Percentiles rank a stretch among this genome's conserved stretches.
These are phyloP conservation scores for Ferdinandea cuprea DNA, from an alignment of 2,888 invertebrate species.

Conservation along the genomic window DNA sequence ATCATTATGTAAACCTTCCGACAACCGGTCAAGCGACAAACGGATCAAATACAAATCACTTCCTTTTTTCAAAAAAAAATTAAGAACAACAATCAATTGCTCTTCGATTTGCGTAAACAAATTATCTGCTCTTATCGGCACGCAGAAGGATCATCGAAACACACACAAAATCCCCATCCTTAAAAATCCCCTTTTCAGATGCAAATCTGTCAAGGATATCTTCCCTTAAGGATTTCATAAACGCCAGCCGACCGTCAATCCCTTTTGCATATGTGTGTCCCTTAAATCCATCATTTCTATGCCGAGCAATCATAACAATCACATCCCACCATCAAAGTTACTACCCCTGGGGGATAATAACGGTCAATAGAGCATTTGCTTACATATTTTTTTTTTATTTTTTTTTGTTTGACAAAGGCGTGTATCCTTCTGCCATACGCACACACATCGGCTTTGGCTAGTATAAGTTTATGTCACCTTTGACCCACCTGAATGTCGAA, in stretches of 20 bases:
- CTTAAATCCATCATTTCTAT: constrained; percentile 68
- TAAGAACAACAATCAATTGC: constrained; percentile 59
- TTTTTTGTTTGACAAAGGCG: constrained; percentile 21
- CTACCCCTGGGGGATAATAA: constrained; percentile 67
- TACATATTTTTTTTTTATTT: constrained; percentile 20
- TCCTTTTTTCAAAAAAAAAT: constrained; percentile 21
- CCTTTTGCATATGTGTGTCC: constrained; percentile 60
- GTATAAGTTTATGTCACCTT: constrained; percentile 56
- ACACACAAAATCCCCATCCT: constrained; percentile 17
- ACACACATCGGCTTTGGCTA: constrained; percentile 33
- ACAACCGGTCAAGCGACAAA: constrained; percentile 55
- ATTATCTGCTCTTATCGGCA: constrained; percentile 58
- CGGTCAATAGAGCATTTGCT: constrained; percentile 70
- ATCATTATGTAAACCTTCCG: not conserved
- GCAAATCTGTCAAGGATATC: constrained; percentile 52
- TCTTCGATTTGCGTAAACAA: constrained; percentile 62
- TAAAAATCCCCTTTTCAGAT: constrained; percentile 52
- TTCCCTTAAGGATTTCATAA: constrained; percentile 16
- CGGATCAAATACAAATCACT: constrained; percentile 42
- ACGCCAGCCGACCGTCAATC: constrained; percentile 23
- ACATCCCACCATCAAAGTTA: constrained; percentile 52
- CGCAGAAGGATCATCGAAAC: constrained; percentile 38
- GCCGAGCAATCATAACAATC: constrained; percentile 69
- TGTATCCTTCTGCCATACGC: constrained; percentile 57
- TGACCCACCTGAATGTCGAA: constrained; percentile 68